Percentiles rank a stretch among this genome's conserved stretches.
These are phyloP conservation scores for Strigamia crassipes DNA, from an alignment of 2,888 invertebrate species.

Conservation along the genomic window DNA sequence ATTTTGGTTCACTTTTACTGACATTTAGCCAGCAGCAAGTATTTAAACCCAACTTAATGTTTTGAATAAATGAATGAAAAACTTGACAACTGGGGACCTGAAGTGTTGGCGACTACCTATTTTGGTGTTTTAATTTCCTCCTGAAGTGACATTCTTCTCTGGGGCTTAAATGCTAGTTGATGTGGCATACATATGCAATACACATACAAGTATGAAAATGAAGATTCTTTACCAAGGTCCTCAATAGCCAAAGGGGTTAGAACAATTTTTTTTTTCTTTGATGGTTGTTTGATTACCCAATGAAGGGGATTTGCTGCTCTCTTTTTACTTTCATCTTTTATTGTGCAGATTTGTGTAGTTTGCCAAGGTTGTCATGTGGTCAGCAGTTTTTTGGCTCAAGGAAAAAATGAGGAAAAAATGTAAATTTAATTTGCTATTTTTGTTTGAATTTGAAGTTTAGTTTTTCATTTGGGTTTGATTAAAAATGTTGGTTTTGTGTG, in stretches of 20 bases:
- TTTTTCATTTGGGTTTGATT: background rate
- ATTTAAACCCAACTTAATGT: no score
- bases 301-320: background rate
- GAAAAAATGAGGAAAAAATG: background rate
- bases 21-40: no score
- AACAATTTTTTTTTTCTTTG: background rate
- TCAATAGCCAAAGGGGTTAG: background rate
- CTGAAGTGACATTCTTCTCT: background rate
- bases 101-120: no score
- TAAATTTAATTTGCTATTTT: background rate
- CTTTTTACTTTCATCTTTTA: background rate
- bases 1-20: no score
- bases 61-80: no score
- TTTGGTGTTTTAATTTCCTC: no score
- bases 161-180: background rate
- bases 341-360: background rate
- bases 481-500: background rate
- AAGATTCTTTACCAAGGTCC: slow-evolving; percentile 12
- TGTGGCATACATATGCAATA: background rate
- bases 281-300: background rate
- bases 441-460: background rate
- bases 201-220: background rate
- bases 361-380: background rate
- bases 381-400: background rate
- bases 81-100: no score